Percentiles rank a stretch among this genome's conserved stretches.
Evolutionary conservation across 2,113 vertebrate species (phyloP).

Genomic region (Crypturellus undulatus): DNA sequence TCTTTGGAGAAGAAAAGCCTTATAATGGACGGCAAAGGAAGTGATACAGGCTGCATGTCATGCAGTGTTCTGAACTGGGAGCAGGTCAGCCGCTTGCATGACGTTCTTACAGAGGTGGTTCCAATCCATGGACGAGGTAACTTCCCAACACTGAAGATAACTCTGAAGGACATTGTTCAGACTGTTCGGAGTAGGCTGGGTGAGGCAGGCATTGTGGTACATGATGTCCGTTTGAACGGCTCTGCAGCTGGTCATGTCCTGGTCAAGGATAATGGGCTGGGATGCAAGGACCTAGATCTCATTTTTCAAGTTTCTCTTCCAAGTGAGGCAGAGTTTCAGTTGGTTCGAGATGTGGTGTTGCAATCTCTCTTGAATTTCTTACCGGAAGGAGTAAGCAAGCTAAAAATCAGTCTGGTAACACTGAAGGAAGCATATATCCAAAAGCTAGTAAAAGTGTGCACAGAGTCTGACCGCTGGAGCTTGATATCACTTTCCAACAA

Average conservation of each 20-base stretch:
- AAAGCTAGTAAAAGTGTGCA: slow-evolving; percentile 96
- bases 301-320: slow-evolving; percentile 94
- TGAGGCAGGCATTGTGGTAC: slow-evolving; percentile 87
- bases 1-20: slow-evolving; percentile 47
- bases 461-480: slow-evolving; percentile 95
- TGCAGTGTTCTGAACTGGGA: slow-evolving; percentile 92
- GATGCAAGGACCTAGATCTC: slow-evolving; percentile 96
- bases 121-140: slow-evolving; percentile 94
- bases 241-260: slow-evolving; percentile 95
- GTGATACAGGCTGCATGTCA: slow-evolving; percentile 68
- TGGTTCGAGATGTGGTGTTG: slow-evolving; percentile 93
- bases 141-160: slow-evolving; percentile 94
- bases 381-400: slow-evolving; percentile 93
- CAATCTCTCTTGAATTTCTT: slow-evolving; percentile 93
- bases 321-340: slow-evolving; percentile 87
- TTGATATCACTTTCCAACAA: slow-evolving; percentile 98
- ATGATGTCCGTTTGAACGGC: slow-evolving; percentile 92
- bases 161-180: slow-evolving; percentile 93
- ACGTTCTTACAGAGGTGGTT: slow-evolving; percentile 91
- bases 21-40: slow-evolving; percentile 81
- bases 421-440: slow-evolving; percentile 97
- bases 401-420: slow-evolving; percentile 91
- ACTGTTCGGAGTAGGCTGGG: slow-evolving; percentile 87
- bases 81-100: slow-evolving; percentile 91
- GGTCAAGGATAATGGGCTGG: slow-evolving; percentile 93